Base-by-base conservation (phyloP, 2,888 invertebrate genomes). In the Drosophila neotestacea region DNA sequence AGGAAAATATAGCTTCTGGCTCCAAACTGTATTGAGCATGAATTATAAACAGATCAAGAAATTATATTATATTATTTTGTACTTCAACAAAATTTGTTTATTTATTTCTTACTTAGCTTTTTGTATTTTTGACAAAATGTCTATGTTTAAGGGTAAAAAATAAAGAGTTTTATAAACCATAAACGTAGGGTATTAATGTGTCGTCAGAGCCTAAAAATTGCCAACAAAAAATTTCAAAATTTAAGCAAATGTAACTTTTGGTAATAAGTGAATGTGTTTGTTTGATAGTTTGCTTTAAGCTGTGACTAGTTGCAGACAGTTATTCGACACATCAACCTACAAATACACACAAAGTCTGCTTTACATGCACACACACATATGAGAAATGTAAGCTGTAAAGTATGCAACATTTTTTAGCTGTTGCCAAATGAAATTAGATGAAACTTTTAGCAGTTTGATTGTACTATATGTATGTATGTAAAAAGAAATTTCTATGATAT, bases 321-420 rank as follows among this genome's bases (percentile, higher is more conserved):
- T 56, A 28, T 46, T 34, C 27, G 41, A 60, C 39, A 50, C 48
- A 56, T 39, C 6, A 36, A 10, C 27, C 11, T 9, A 10, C 58
- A 50, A n/a, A 50, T 13, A 44, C 42, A 42, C 41, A 59, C 32
- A 58, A 22, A 22, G 48, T 22, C 22, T 22, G 2, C 22, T 22
- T 2, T 22, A 39, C 22, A 36, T n/a, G 16, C 22, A 48, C 47
- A 52, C 34, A 32, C 61, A 50, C 32, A 34, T 16, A 16, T 2
- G 9, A 2, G 6, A 13, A 36, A 13, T 38, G 9, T 28, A 1
- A 32, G 55, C 58, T 69, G 58, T 7, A 68, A 73, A 73, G 73
- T 73, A 69, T 73, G 74, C 69, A 63, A 56, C 59, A 59, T 51
- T 62, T 62, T 47, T 44, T 30, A 30, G n/a, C n/a, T 46, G 42